Conservation (phyloP, 2,797 vertebrate species). For the Notoglanidium macrostoma region DNA sequence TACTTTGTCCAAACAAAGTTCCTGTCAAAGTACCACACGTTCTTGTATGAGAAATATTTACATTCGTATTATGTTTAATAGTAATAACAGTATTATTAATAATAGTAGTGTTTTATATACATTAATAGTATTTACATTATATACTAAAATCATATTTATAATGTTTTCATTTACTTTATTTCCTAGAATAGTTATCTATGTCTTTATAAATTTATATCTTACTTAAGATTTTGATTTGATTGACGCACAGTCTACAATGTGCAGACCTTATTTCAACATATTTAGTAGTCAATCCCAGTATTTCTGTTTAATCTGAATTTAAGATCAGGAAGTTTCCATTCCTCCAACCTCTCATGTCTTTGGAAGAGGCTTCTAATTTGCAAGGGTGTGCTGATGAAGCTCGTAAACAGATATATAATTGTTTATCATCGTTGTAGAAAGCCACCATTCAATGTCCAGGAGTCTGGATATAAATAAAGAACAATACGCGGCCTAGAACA, state of each 20-base stretch:
- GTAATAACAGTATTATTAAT: background rate
- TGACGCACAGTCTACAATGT: too few relatives aligned
- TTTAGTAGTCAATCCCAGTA: too few relatives aligned
- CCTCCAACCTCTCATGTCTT: background rate
- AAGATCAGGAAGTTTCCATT: background rate
- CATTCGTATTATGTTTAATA: background rate
- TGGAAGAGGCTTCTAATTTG: too few relatives aligned
- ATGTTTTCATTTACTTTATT: background rate
- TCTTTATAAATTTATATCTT: background rate
- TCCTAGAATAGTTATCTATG: background rate
- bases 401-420: background rate
- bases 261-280: too few relatives aligned
- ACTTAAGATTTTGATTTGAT: too few relatives aligned
- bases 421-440: background rate
- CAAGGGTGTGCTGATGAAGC: too few relatives aligned
- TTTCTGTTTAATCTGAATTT: background rate
- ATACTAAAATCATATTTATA: background rate
- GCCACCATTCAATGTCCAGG: background rate
- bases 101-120: background rate
- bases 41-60: background rate
- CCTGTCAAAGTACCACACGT: background rate
- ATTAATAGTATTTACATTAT: background rate
- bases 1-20: background rate
- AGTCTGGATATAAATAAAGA: background rate
- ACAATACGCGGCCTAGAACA: background rate